Percentiles rank a stretch among this genome's conserved stretches.
phyloP scores from a whole-genome alignment of 2,888 invertebrate species.

The Chouioia cunea region DNA sequence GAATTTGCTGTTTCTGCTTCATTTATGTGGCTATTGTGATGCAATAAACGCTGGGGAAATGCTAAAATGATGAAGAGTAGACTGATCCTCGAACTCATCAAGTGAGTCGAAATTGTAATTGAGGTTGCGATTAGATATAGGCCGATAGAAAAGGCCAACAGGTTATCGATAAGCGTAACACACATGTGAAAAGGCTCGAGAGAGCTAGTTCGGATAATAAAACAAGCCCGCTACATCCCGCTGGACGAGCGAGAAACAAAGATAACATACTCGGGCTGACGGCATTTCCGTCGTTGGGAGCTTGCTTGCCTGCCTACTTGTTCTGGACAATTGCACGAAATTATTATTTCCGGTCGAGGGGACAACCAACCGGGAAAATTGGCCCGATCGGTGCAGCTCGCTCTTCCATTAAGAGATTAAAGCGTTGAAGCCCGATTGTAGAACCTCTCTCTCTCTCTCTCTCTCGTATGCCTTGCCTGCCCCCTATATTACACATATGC shows the following conservation, averaged over 20 bases:
- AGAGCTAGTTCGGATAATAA: neutral
- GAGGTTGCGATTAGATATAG: too few relatives aligned
- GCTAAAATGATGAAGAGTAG: too few relatives aligned
- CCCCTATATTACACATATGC: too few relatives aligned
- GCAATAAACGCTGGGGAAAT: too few relatives aligned
- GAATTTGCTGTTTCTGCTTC: too few relatives aligned
- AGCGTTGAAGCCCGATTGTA: constrained; percentile 32
- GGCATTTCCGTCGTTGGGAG: constrained; percentile 26
- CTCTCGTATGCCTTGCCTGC: too few relatives aligned
- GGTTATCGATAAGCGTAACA: constrained; percentile 24
- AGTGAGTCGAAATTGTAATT: too few relatives aligned
- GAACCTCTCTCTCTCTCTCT: too few relatives aligned
- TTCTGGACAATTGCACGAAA: constrained; percentile 44
- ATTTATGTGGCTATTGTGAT: too few relatives aligned
- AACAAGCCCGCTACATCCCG: neutral
- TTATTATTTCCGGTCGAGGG: constrained; percentile 42
- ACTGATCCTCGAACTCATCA: too few relatives aligned
- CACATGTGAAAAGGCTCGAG: neutral
- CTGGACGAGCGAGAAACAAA: neutral
- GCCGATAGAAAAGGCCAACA: constrained; percentile 29
- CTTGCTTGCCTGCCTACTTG: neutral
- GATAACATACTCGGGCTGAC: neutral
- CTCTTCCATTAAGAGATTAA: constrained; percentile 47
- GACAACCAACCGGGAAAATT: constrained; percentile 37
- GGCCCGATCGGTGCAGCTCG: constrained; percentile 48